Conservation (phyloP, 2,888 invertebrate genomes). For the Ellobium chinense region DNA sequence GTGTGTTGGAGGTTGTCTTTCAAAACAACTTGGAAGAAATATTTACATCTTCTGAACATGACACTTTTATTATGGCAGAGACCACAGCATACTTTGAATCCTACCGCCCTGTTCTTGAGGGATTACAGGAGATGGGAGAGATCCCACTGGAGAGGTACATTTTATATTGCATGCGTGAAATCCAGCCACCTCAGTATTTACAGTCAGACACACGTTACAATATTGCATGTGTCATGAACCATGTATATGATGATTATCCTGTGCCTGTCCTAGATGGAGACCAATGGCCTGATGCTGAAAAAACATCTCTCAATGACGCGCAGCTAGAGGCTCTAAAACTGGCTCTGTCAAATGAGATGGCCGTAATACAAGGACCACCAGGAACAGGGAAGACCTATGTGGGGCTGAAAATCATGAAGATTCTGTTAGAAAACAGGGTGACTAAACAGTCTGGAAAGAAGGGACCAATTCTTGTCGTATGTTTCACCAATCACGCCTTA, state of each 20-base stretch:
- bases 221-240: slow-evolving; percentile 46
- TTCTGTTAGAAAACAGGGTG: slow-evolving; percentile 83
- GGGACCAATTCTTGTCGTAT: slow-evolving; percentile 73
- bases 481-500: slow-evolving; percentile 77
- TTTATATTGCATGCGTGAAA: slow-evolving; percentile 57
- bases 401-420: slow-evolving; percentile 85
- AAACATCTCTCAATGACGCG: slow-evolving; percentile 34
- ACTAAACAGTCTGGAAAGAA: not conserved
- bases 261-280: slow-evolving; percentile 12
- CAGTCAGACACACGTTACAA: slow-evolving; percentile 24
- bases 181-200: slow-evolving; percentile 61
- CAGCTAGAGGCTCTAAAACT: slow-evolving; percentile 73
- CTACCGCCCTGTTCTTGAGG: slow-evolving; percentile 86
- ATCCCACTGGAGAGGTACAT: slow-evolving; percentile 66
- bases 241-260: slow-evolving; percentile 4
- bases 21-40: slow-evolving; percentile 50
- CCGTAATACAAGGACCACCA: slow-evolving; percentile 84
- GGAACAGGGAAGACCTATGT: slow-evolving; percentile 92
- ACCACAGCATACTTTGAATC: slow-evolving; percentile 91
- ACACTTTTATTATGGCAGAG: slow-evolving; percentile 84
- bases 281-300: slow-evolving; percentile 20
- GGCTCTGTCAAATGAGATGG: slow-evolving; percentile 73
- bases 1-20: slow-evolving; percentile 65
- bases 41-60: slow-evolving; percentile 47
- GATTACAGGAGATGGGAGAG: slow-evolving; percentile 82